Evolutionary conservation across 2,797 vertebrate species (phyloP).

Genomic region (Hipposideros larvatus): DNA sequence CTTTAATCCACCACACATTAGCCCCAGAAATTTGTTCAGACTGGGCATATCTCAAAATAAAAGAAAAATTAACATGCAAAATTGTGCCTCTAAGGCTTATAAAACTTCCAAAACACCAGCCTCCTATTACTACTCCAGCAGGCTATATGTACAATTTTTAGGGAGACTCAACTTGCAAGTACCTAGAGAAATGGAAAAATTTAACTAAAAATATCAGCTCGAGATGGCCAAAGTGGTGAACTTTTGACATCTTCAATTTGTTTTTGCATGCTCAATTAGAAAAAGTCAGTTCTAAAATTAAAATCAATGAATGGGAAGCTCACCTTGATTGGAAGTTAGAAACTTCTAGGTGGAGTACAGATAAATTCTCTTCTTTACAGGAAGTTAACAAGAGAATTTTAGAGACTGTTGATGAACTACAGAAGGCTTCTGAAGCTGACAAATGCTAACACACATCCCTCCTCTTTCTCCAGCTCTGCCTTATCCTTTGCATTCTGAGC

Average conservation of each 20-base stretch:
- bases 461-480: too few relatives aligned
- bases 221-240: too few relatives aligned
- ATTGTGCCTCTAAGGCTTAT: background rate
- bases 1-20: too few relatives aligned
- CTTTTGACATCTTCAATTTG: too few relatives aligned
- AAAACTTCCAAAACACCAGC: background rate
- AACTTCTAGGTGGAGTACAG: background rate
- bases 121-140: background rate
- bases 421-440: background rate
- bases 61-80: background rate
- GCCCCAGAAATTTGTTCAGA: background rate
- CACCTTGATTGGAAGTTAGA: background rate
- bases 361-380: background rate
- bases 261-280: background rate
- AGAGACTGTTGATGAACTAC: too few relatives aligned
- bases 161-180: background rate
- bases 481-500: background rate
- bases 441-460: background rate
- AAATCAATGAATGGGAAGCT: background rate
- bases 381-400: too few relatives aligned
- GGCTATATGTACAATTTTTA: background rate
- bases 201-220: too few relatives aligned
- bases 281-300: background rate
- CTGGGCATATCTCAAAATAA: background rate
- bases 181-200: background rate